phyloP scores from a whole-genome alignment of 2,888 invertebrate species.

The Chloromyia formosa region DNA sequence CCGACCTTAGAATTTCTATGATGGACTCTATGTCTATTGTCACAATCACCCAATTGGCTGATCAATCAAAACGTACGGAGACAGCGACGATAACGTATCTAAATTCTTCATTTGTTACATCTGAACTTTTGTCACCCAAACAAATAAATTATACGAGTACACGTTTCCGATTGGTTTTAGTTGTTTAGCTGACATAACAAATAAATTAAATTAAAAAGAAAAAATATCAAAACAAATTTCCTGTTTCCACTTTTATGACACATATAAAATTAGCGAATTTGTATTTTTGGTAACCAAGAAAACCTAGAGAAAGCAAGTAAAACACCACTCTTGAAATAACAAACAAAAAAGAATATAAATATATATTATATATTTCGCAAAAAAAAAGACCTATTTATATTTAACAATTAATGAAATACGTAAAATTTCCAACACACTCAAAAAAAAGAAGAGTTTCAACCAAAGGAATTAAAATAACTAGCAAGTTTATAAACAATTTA shows the following conservation, averaged over 20 bases:
- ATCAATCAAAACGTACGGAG: no score
- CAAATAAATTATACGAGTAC: neutral
- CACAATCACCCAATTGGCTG: no score
- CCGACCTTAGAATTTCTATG: no score
- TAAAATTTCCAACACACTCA: neutral
- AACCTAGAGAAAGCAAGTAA: neutral
- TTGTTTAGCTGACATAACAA: no score
- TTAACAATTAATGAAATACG: neutral
- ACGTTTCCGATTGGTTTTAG: neutral
- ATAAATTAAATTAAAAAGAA: neutral
- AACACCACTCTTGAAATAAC: neutral
- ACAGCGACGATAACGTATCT: no score
- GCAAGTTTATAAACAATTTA: neutral
- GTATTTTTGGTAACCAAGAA: neutral
- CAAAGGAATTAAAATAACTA: neutral
- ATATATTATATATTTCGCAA: constrained; percentile 13
- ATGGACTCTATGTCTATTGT: no score
- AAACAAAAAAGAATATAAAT: neutral
- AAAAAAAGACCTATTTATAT: constrained; percentile 20
- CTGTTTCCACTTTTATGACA: constrained; percentile 1
- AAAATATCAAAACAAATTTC: neutral
- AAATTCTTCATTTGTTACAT: no score
- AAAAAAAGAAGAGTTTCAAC: no score
- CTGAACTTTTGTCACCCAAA: no score
- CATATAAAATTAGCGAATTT: neutral